phyloP scores from a whole-genome alignment of 2,888 invertebrate species.

The Eristalinus aeneus region DNA sequence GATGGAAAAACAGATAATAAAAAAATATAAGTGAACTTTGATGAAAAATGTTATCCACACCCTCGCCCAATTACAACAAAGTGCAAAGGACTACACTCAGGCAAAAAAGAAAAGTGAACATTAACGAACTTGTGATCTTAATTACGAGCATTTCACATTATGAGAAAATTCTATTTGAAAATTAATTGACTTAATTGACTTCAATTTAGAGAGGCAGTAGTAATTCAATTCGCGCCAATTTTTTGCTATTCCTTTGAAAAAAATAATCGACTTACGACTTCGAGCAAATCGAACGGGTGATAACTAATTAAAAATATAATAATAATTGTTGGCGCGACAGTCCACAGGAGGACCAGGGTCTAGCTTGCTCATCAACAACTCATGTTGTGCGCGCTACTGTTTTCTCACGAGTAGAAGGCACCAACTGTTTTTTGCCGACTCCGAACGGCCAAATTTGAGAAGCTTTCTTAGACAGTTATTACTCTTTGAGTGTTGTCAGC shows the following conservation, averaged over 20 bases:
- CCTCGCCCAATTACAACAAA: background rate
- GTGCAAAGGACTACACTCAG: background rate
- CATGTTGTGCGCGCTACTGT: too few relatives aligned
- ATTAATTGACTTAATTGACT: background rate
- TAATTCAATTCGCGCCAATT: background rate
- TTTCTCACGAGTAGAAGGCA: too few relatives aligned
- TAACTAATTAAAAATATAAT: background rate
- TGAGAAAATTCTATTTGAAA: background rate
- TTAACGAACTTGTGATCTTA: background rate
- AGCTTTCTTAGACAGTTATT: too few relatives aligned
- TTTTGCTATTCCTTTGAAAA: background rate
- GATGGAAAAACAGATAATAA: too few relatives aligned
- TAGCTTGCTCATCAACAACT: too few relatives aligned
- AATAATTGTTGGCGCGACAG: too few relatives aligned
- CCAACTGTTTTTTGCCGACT: too few relatives aligned
- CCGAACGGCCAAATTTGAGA: too few relatives aligned
- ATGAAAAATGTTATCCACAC: too few relatives aligned
- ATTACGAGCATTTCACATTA: background rate
- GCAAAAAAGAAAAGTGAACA: background rate
- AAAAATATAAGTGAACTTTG: too few relatives aligned
- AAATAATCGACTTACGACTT: background rate
- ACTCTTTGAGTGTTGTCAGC: too few relatives aligned
- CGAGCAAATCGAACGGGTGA: background rate
- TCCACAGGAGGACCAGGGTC: too few relatives aligned
- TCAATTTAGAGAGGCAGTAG: background rate